Base-by-base conservation (phyloP, 2,888 invertebrate species). In the Leucoma salicis region DNA sequence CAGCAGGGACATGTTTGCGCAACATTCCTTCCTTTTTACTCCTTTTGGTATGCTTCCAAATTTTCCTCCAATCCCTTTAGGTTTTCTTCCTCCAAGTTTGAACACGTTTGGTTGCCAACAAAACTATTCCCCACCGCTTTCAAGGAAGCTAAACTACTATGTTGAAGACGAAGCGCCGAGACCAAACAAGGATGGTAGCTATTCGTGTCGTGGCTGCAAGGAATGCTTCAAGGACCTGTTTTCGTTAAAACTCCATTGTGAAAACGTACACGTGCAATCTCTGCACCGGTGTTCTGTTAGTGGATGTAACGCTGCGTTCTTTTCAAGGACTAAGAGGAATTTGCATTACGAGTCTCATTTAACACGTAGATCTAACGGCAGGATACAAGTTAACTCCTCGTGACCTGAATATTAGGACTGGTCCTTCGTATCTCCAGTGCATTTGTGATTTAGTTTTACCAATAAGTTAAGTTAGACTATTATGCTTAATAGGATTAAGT, bases 251-350 rank as follows among this genome's bases (percentile, higher is more conserved):
- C 92, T 93, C 55, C 95, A 95, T 79, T 94, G 94, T 82, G 94
- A 95, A 76, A 91, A 87, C 50, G 82, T 91, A 35, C 95, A 95
- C 70, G 74, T 88, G 21, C 91, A 92, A 43, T 94, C 95, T 43
- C 92, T 95, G 82, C 94, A 93, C 64, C 91, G 92, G 49, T 96
- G 96, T 82, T 93, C 94, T n/a, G 90, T 95, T 35, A 91, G 91
- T 43, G 95, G 95, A 10, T 95, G 96, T 79, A 93, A 92, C 35
- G 93, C 95, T 61, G 93, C 94, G 34, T 96, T 96, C 81, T 93
- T 94, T 47, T 95, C 95, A 8, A 91, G 94, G 58, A 94, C 95
- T 52, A 93, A 94, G 56, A 91, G 96, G 48, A 95, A 95, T 71
- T 90, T 93, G 35, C 96, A 96, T 78, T 92, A 93, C 46, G 94